phyloP scores from a whole-genome alignment of 2,113 vertebrate genomes.

The Euleptes europaea region DNA sequence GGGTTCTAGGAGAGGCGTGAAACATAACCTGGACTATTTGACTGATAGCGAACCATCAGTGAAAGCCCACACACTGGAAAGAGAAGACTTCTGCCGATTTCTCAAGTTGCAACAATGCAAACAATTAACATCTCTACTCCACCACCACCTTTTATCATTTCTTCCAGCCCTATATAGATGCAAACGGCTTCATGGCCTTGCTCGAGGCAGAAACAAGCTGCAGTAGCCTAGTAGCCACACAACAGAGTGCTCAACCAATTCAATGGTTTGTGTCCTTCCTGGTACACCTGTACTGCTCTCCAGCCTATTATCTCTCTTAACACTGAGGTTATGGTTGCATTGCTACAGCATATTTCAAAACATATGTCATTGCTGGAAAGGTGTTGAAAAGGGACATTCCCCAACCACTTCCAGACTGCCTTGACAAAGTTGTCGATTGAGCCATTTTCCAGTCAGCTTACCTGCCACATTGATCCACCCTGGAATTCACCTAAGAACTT shows the following conservation, averaged over 20 bases:
- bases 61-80: not conserved
- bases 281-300: too few species aligned
- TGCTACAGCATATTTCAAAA: not conserved
- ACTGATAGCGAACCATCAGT: too few species aligned
- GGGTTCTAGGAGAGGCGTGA: too few species aligned
- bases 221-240: not conserved
- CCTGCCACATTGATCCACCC: not conserved
- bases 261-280: not conserved
- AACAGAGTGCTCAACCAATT: not conserved
- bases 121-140: not conserved
- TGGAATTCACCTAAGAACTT: not conserved
- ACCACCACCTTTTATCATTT: not conserved
- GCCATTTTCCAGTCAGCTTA: not conserved
- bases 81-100: not conserved
- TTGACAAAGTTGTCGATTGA: not conserved
- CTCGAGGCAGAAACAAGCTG: not conserved
- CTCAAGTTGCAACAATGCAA: not conserved
- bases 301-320: not conserved
- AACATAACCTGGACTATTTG: not conserved
- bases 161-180: too few species aligned
- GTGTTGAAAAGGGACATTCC: not conserved
- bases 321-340: not conserved
- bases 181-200: not conserved
- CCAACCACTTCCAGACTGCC: not conserved
- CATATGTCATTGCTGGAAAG: too few species aligned